phyloP scores from a whole-genome alignment of 2,113 vertebrate species.

The Cheilinus undulatus region DNA sequence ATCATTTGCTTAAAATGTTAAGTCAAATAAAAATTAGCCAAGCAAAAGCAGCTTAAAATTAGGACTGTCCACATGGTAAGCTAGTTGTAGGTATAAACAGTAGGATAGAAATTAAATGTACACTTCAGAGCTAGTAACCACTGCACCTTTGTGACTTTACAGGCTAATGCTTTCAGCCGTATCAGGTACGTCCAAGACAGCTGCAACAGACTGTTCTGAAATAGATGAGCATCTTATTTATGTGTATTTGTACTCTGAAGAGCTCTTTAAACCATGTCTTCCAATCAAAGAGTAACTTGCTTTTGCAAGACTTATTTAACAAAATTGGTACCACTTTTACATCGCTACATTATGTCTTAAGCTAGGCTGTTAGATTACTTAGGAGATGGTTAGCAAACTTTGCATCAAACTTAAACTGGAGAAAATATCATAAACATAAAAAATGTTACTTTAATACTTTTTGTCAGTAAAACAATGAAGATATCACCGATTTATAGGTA shows the following conservation, averaged over 20 bases:
- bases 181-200: not conserved
- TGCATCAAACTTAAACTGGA: not conserved
- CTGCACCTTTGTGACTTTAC: not conserved
- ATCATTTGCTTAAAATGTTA: constrained; percentile 19
- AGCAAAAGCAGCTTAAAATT: constrained; percentile 16
- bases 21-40: constrained; percentile 9
- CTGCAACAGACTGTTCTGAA: not conserved
- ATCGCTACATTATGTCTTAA: no score
- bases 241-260: not conserved
- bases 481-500: no score
- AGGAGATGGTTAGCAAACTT: not conserved
- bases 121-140: not conserved
- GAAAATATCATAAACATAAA: not conserved
- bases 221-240: not conserved
- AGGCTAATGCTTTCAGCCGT: not conserved
- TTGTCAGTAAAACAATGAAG: not conserved
- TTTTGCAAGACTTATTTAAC: not conserved
- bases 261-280: not conserved
- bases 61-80: constrained; percentile 1
- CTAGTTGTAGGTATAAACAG: not conserved
- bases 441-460: not conserved
- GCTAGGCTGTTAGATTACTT: no score
- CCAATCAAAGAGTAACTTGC: not conserved
- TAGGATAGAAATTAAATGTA: not conserved
- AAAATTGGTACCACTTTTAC: not conserved